A percentile compares a stretch with the other conserved stretches of the same genome.
Conservation (phyloP, 2,888 invertebrate species). For the Agonopterix alstromeriana region DNA sequence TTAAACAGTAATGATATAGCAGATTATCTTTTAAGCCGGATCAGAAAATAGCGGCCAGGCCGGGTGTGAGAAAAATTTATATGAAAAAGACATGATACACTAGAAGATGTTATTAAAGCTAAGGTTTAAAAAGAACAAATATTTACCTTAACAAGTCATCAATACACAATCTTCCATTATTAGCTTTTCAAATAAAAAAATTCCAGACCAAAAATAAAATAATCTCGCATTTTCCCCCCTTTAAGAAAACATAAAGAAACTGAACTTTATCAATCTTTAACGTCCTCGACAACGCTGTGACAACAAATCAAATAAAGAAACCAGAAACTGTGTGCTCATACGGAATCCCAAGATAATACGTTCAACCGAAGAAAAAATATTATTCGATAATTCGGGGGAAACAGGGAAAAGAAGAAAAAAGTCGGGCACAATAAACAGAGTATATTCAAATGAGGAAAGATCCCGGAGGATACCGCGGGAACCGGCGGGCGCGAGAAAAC, state of each 20-base stretch:
- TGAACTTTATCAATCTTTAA: conserved; percentile 19
- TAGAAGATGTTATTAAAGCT: too few species aligned
- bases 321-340: conserved; percentile 3
- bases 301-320: conserved; percentile 42
- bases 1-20: too few species aligned
- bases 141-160: too few species aligned
- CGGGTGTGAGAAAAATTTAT: too few species aligned
- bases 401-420: conserved; percentile 42
- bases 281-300: conserved; percentile 1
- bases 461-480: conserved; percentile 25
- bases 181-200: too few species aligned
- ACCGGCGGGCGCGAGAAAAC: conserved; percentile 42
- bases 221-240: too few species aligned
- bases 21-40: too few species aligned
- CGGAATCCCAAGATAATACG: conserved; percentile 51
- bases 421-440: conserved; percentile 61
- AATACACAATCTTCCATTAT: too few species aligned
- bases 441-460: conserved; percentile 64
- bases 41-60: too few species aligned
- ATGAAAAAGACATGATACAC: too few species aligned
- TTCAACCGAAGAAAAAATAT: conserved; percentile 51
- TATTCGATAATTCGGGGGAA: conserved; percentile 59
- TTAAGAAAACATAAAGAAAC: background rate
- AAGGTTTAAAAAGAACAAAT: too few species aligned
- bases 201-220: too few species aligned